Percentiles rank a stretch among this genome's conserved stretches.
Conservation (phyloP, 2,797 vertebrate genomes). For the Tympanoctomys barrerae region DNA sequence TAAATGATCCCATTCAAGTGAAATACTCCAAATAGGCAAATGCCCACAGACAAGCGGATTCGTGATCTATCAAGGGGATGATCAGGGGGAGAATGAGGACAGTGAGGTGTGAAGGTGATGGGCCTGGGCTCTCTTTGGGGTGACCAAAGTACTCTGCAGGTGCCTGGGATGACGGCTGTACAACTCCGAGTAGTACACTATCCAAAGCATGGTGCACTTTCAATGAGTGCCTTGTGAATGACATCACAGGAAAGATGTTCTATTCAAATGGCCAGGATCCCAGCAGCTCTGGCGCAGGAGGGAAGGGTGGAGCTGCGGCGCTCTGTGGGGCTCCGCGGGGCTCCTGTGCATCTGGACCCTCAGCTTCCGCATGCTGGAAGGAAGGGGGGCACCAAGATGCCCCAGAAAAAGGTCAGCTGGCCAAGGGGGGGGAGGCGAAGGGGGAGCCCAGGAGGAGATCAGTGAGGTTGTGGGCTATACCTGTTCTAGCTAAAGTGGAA, state of each 20-base stretch:
- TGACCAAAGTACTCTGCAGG: conserved; percentile 19
- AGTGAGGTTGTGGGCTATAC: too few species aligned
- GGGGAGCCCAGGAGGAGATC: too few species aligned
- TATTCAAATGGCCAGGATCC: background rate
- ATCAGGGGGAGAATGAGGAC: rapidly evolving
- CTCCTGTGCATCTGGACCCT: too few species aligned
- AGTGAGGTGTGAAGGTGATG: background rate
- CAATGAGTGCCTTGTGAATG: background rate
- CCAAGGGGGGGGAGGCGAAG: too few species aligned
- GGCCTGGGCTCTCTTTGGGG: background rate
- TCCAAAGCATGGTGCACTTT: background rate
- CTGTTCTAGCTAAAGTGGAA: too few species aligned
- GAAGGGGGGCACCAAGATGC: too few species aligned
- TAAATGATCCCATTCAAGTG: background rate
- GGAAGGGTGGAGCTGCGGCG: too few species aligned
- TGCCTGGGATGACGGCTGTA: background rate
- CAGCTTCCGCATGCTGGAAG: too few species aligned
- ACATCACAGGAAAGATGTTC: background rate
- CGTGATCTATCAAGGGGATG: rapidly evolving
- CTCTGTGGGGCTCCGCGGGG: too few species aligned
- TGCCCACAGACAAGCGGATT: background rate
- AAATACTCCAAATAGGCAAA: background rate
- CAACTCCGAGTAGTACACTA: background rate
- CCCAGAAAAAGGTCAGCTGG: too few species aligned
- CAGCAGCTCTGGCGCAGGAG: too few species aligned